These are phyloP conservation scores for Morus bassanus DNA, from an alignment of 2,797 vertebrate genomes.

Conservation along the genomic window DNA sequence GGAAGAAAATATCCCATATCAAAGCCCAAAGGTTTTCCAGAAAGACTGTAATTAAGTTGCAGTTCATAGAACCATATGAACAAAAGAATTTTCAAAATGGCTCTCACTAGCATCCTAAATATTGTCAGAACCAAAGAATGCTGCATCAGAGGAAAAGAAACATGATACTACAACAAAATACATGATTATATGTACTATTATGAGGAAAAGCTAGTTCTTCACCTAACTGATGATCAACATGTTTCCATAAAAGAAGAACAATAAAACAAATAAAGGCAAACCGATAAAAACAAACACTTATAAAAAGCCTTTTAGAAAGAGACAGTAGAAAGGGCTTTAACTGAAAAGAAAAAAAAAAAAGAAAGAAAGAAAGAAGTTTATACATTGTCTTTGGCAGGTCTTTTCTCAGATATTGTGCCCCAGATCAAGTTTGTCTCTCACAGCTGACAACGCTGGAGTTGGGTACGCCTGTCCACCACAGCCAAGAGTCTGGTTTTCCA, in stretches of 20 bases:
- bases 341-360: accelerated
- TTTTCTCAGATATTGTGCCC: not conserved
- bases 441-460: accelerated
- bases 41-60: not conserved
- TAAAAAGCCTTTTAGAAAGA: not conserved
- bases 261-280: not conserved
- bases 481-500: not conserved
- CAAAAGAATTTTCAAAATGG: not conserved
- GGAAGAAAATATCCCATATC: not conserved
- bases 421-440: not conserved
- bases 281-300: not conserved
- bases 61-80: not conserved
- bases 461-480: not conserved
- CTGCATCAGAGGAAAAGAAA: not conserved
- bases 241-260: not conserved
- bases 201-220: not conserved
- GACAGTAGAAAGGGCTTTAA: not conserved
- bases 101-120: not conserved
- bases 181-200: not conserved
- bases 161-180: not conserved
- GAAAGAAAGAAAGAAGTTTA: too few species aligned
- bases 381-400: not conserved
- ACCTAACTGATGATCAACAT: accelerated
- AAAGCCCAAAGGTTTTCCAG: not conserved
- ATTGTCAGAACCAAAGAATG: not conserved